phyloP scores from a whole-genome alignment of 2,797 vertebrate species.

The Acomys russatus region DNA sequence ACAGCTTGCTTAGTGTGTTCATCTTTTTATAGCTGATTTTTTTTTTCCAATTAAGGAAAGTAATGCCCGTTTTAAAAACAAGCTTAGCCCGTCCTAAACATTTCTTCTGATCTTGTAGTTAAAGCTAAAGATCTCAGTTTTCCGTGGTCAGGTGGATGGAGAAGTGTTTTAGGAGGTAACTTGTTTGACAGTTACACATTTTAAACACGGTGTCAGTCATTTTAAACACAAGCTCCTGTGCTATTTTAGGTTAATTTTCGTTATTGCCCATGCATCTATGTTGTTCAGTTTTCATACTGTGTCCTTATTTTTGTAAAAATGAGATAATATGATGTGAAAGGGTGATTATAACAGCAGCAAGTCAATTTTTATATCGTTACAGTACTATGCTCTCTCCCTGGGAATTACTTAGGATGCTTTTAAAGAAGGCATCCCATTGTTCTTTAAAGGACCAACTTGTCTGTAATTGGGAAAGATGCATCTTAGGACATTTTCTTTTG shows the following conservation, averaged over 20 bases:
- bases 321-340: neutral
- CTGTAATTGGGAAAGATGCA: neutral
- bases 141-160: constrained; percentile 66
- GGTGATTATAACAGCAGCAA: constrained; percentile 20
- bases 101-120: neutral
- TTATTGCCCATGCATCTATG: neutral
- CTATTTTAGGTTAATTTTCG: constrained; percentile 49
- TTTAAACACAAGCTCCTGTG: neutral
- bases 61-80: constrained; percentile 57
- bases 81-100: neutral
- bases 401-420: neutral
- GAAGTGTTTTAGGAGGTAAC: constrained; percentile 45
- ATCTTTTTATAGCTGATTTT: constrained; percentile 56
- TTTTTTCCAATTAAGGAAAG: constrained; percentile 50
- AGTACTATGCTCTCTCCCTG: neutral
- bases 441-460: constrained; percentile 2
- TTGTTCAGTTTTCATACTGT: neutral
- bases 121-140: constrained; percentile 55
- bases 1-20: neutral
- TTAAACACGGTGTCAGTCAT: constrained; percentile 23
- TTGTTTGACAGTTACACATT: constrained; percentile 69
- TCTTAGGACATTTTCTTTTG: constrained; percentile 22
- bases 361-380: neutral
- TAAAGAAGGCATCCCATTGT: constrained; percentile 6
- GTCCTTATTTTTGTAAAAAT: constrained; percentile 54